Evolutionary conservation across 2,797 vertebrate genomes (phyloP).

Genomic region (Pogoniulus pusillus): DNA sequence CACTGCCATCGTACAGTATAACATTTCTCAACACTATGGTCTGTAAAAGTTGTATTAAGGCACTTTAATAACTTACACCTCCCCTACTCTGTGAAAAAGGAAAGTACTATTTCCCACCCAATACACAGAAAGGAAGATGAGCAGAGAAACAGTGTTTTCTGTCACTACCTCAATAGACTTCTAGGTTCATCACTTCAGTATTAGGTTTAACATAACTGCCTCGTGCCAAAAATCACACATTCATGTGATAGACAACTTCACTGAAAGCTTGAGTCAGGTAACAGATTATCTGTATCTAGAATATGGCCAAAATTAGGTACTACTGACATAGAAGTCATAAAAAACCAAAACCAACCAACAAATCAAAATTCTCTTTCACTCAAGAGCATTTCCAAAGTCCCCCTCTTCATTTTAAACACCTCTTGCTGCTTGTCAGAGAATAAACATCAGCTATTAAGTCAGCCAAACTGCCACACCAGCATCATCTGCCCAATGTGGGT

Average conservation of each 20-base stretch:
- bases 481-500: neutral
- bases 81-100: neutral
- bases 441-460: neutral
- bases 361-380: neutral
- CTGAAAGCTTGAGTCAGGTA: neutral
- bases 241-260: neutral
- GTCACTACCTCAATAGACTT: neutral
- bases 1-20: neutral
- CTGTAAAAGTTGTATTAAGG: neutral
- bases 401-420: neutral
- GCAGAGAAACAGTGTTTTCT: neutral
- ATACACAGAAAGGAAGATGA: neutral
- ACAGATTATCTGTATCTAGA: neutral
- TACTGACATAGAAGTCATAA: neutral
- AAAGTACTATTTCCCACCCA: neutral
- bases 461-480: neutral
- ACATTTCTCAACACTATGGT: neutral
- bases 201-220: neutral
- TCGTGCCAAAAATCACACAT: accelerated
- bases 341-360: neutral
- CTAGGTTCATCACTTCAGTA: neutral
- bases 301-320: neutral
- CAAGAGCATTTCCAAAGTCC: neutral
- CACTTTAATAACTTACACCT: neutral
- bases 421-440: neutral